A percentile compares a stretch with the other conserved stretches of the same genome.
Conservation (phyloP, 2,113 vertebrate genomes). For the Xiphophorus maculatus region DNA sequence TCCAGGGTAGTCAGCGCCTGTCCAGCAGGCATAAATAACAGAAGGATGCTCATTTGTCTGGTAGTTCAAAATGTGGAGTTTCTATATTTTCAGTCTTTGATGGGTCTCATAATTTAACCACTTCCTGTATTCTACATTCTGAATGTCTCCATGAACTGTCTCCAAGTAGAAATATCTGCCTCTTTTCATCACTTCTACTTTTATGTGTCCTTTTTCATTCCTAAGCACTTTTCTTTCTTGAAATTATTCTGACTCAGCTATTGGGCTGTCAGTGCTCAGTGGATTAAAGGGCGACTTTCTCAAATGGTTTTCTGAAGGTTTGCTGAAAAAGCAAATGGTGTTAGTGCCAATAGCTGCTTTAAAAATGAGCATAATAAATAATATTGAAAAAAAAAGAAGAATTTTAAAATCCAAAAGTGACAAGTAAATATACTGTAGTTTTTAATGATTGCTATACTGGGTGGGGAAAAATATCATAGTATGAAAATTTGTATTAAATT, state of each 20-base stretch:
- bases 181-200: background rate
- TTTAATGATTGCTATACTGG: no score
- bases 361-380: background rate
- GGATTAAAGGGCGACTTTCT: background rate
- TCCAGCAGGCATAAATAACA: no score
- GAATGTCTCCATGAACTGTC: background rate
- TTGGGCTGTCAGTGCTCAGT: background rate
- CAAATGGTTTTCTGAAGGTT: background rate
- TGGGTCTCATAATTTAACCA: background rate
- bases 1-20: no score
- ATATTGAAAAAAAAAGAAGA: background rate
- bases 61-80: no score
- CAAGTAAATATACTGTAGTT: background rate
- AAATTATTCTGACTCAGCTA: background rate
- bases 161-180: background rate
- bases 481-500: no score
- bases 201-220: background rate
- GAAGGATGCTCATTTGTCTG: no score
- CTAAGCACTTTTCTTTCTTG: background rate
- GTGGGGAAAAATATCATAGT: no score
- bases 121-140: background rate
- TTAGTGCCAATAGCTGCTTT: background rate
- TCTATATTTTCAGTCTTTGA: background rate
- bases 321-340: background rate
- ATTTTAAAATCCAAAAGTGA: background rate